Base-by-base conservation (phyloP, 2,888 invertebrate species). In the Tortrix viridana region DNA sequence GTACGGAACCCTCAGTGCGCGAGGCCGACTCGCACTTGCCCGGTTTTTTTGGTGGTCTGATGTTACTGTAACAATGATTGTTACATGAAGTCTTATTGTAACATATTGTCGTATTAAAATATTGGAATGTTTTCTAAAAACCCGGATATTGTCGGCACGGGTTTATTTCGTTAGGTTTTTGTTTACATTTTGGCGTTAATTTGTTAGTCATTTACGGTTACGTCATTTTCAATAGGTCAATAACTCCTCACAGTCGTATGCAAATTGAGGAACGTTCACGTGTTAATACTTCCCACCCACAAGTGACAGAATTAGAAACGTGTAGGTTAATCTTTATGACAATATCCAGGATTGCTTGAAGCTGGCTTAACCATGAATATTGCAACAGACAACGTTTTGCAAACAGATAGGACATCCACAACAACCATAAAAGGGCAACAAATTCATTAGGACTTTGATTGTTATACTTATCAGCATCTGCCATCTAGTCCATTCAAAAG, bases 181-280 rank as follows among this genome's bases (percentile, higher is more conserved):
- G 63, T 63, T 63, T 63, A 63, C 58, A 48, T 58, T 44, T 48
- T 32, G 47, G 4, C 57, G 38, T 5, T 22, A 41, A 62, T 57
- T 57, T 26, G 47, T 53, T 55, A 18, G 43, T 47, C 22, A 32
- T 47, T 57, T 48, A 53, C 57, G 52, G 52, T 62, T 53, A 53
- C 57, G 57, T 58, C 58, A 58, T 32, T 48, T n/a, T 50, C 23
- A 38, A 26, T 5, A 57, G 63, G 63, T 58, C 63, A 58, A 53
- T 53, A 41, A 61, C 61, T 61, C 41, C 41, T 16, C 12, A 43
- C 43, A 37, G 32, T 41, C 20, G 54, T 38, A 19, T 23, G 47
- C 48, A 18, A 60, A 55, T 44, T 54, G 54, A 18, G 43, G 55
- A 61, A 55, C 48, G 26, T 60, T 54, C 48, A 26, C 16, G 20